Percentiles rank a stretch among this genome's conserved stretches.
Evolutionary conservation across 2,888 invertebrate species (phyloP).

Genomic region (Mythimna albipuncta): DNA sequence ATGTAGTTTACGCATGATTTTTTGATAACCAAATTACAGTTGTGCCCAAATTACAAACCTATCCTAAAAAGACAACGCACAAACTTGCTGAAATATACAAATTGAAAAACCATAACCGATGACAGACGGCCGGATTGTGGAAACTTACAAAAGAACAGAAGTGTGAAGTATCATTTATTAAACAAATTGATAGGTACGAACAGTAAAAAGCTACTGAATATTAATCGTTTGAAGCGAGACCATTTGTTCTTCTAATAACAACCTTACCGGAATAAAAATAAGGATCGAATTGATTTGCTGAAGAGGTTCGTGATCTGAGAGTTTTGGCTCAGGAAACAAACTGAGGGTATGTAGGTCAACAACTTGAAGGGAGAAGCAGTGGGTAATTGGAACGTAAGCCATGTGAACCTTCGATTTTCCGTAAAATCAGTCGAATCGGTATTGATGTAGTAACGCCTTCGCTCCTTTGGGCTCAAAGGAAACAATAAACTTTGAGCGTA

Average conservation of each 20-base stretch:
- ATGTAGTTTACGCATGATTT: too few relatives aligned
- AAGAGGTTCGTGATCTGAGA: constrained; percentile 65
- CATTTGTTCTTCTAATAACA: constrained; percentile 58
- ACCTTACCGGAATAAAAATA: constrained; percentile 66
- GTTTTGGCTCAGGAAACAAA: constrained; percentile 65
- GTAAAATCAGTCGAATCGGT: constrained; percentile 62
- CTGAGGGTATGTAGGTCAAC: constrained; percentile 76
- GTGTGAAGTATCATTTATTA: constrained; percentile 70
- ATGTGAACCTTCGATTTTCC: constrained; percentile 71
- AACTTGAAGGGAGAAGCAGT: constrained; percentile 69
- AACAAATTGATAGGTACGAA: constrained; percentile 74
- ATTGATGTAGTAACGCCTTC: constrained; percentile 52
- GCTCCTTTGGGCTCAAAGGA: constrained; percentile 34
- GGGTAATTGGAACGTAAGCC: constrained; percentile 75
- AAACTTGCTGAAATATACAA: constrained; percentile 21
- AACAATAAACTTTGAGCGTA: constrained; percentile 24
- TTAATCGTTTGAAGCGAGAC: constrained; percentile 65
- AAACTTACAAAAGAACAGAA: constrained; percentile 61
- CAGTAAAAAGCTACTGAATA: constrained; percentile 72
- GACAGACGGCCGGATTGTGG: constrained; percentile 41
- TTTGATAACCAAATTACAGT: neutral
- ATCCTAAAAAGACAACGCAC: neutral
- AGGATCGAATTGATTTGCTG: constrained; percentile 67
- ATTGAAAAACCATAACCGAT: constrained; percentile 32
- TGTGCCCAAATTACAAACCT: neutral